These are phyloP conservation scores for Cynocephalus volans DNA, from an alignment of 2,113 vertebrate species.

Conservation along the genomic window DNA sequence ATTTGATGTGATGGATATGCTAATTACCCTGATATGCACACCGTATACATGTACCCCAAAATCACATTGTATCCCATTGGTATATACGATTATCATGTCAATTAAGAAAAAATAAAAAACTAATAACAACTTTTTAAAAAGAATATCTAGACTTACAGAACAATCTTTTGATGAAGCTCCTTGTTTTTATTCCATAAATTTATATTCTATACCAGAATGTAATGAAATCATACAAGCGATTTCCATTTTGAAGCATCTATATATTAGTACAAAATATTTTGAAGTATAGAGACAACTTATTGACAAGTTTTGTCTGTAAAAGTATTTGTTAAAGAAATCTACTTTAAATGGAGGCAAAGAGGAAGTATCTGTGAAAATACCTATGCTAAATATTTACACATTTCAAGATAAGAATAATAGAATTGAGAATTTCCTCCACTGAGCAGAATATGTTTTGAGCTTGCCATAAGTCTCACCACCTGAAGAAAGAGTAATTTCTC, in stretches of 20 bases:
- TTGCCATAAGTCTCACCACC: background rate
- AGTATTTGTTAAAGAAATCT: background rate
- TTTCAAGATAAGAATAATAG: constrained; percentile 24
- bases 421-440: background rate
- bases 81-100: no score
- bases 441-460: background rate
- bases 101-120: no score
- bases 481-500: background rate
- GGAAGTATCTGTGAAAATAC: constrained; percentile 34
- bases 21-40: no score
- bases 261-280: background rate
- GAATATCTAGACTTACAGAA: background rate
- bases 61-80: no score
- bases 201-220: background rate
- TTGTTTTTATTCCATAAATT: constrained; percentile 14
- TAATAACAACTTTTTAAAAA: no score
- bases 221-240: background rate
- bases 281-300: background rate
- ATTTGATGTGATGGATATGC: no score
- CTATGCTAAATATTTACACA: background rate
- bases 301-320: background rate
- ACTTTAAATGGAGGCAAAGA: background rate
- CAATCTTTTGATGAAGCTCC: background rate
- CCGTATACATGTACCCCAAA: no score
- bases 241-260: background rate